These are phyloP conservation scores for Drosophila sordidula DNA, from an alignment of 2,888 invertebrate species.

Conservation along the genomic window DNA sequence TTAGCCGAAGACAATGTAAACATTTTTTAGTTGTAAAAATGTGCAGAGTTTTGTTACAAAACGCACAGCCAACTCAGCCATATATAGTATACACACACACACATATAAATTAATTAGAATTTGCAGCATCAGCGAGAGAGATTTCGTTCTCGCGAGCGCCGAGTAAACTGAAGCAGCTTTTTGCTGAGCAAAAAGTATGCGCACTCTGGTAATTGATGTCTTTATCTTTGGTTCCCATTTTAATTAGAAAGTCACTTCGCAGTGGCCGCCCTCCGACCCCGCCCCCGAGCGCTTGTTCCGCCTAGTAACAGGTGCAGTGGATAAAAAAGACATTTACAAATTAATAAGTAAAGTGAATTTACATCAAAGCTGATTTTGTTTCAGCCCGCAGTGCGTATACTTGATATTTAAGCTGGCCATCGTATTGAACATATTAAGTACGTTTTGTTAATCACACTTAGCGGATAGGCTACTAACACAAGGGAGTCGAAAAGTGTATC, in stretches of 20 bases:
- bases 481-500: too few species aligned
- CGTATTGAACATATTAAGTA: not conserved
- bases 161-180: slow-evolving; percentile 21
- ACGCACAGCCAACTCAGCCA: slow-evolving; percentile 2
- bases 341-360: slow-evolving; percentile 26
- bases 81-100: not conserved
- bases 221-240: slow-evolving; percentile 47
- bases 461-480: too few species aligned
- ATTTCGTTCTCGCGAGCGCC: slow-evolving; percentile 8
- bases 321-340: slow-evolving; percentile 7
- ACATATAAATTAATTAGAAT: slow-evolving; percentile 64
- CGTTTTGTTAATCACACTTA: too few species aligned
- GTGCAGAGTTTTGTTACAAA: slow-evolving; percentile 17
- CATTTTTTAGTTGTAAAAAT: slow-evolving; percentile 43
- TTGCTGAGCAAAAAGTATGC: slow-evolving; percentile 26
- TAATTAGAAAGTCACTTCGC: slow-evolving; percentile 49
- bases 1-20: slow-evolving; percentile 60
- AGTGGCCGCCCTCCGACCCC: not conserved
- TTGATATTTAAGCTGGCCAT: slow-evolving; percentile 14
- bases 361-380: slow-evolving; percentile 26
- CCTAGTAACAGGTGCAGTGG: slow-evolving; percentile 34
- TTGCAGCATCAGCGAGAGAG: slow-evolving; percentile 56
- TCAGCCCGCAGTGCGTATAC: slow-evolving; percentile 24
- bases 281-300: too few species aligned
- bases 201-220: slow-evolving; percentile 57